phyloP scores from a whole-genome alignment of 2,888 invertebrate genomes.

The Stenoptilia bipunctidactyla region DNA sequence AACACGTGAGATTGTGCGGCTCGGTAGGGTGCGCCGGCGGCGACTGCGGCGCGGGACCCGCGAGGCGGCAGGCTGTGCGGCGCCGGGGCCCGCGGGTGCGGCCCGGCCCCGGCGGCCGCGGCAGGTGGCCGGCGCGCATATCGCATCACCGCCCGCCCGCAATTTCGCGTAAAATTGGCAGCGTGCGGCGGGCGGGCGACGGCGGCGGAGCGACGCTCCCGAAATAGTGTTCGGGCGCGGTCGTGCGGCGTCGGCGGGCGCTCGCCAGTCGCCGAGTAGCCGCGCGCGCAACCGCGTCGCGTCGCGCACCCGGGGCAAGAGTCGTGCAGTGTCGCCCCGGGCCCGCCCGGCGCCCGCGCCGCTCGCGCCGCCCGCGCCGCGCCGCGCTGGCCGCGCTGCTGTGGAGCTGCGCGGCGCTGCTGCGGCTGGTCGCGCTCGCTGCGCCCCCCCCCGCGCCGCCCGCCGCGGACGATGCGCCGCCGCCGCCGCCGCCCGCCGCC shows the following conservation, averaged over 20 bases:
- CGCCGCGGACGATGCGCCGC: slow-evolving; percentile 39
- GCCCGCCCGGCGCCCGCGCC: slow-evolving; percentile 46
- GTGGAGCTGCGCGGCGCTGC: slow-evolving; percentile 69
- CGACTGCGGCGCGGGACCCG: slow-evolving; percentile 32
- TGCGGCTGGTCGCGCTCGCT: slow-evolving; percentile 65
- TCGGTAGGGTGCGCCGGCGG: slow-evolving; percentile 65
- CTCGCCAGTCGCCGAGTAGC: slow-evolving; percentile 67
- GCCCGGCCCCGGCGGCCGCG: slow-evolving; percentile 18
- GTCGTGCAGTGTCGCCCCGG: slow-evolving; percentile 61
- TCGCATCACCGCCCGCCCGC: slow-evolving; percentile 71
- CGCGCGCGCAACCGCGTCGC: too few relatives aligned
- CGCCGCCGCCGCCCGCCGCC: slow-evolving; percentile 31
- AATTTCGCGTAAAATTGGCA: slow-evolving; percentile 71
- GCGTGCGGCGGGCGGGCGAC: slow-evolving; percentile 62
- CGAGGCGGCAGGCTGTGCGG: slow-evolving; percentile 39
- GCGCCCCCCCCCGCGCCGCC: slow-evolving; percentile 62
- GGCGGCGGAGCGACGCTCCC: slow-evolving; percentile 64
- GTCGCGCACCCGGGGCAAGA: too few relatives aligned
- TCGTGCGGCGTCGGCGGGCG: slow-evolving; percentile 59
- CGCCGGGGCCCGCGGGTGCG: slow-evolving; percentile 5
- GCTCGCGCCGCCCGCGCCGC: slow-evolving; percentile 40
- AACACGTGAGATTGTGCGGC: slow-evolving; percentile 69
- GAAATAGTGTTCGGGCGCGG: slow-evolving; percentile 70
- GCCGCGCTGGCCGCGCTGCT: slow-evolving; percentile 69
- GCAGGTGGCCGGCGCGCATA: slow-evolving; percentile 53